These are phyloP conservation scores for Amphilophus citrinellus DNA, from an alignment of 2,113 vertebrate genomes.

Conservation along the genomic window DNA sequence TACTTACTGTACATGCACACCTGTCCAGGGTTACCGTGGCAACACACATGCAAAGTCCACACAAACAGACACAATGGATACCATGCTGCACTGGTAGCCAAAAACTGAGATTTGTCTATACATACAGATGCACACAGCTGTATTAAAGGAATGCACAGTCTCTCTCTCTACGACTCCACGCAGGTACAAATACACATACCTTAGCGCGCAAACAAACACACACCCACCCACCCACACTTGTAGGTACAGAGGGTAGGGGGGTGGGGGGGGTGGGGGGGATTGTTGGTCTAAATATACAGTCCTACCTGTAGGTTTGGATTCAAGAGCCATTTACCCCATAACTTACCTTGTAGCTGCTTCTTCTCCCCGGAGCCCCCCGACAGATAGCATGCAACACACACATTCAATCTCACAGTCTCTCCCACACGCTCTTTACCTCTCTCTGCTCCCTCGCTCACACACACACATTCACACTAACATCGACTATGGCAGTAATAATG, in stretches of 20 bases:
- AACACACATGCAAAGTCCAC: conserved; percentile 75
- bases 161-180: conserved; percentile 28
- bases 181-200: conserved; percentile 38
- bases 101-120: conserved; percentile 50
- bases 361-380: conserved; percentile 75
- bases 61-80: conserved; percentile 67
- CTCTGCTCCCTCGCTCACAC: conserved; percentile 10
- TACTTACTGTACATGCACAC: conserved; percentile 82
- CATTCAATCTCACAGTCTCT: conserved; percentile 23
- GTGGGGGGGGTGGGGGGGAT: not conserved
- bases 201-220: conserved; percentile 42
- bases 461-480: conserved; percentile 49
- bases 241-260: conserved; percentile 38
- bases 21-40: conserved; percentile 69
- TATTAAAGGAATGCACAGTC: conserved; percentile 21
- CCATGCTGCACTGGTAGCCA: conserved; percentile 72
- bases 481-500: conserved; percentile 69
- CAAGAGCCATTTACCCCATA: conserved; percentile 75
- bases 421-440: conserved; percentile 30
- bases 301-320: conserved; percentile 83
- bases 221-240: conserved; percentile 37
- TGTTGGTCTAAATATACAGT: conserved; percentile 59
- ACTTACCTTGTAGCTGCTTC: conserved; percentile 82
- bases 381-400: conserved; percentile 79
- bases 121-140: conserved; percentile 18